Conservation (phyloP, 2,113 vertebrate genomes). For the Ameiurus melas region DNA sequence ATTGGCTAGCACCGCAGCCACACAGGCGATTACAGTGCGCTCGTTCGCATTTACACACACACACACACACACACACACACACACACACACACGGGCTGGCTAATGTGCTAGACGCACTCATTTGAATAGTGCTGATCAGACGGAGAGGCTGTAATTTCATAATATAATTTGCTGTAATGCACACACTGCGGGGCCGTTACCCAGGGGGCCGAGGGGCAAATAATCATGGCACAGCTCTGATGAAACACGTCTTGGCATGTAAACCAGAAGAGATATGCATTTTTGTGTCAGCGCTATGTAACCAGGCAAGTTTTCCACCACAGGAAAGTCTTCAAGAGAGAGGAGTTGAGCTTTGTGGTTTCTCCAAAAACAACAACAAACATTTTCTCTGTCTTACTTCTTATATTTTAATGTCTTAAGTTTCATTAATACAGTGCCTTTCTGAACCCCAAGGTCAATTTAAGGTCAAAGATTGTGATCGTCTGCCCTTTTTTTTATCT, state of each 20-base stretch:
- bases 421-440: too few relatives aligned
- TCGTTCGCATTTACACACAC: not conserved
- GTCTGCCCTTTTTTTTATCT: not conserved
- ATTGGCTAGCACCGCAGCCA: slow-evolving; percentile 50
- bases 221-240: slow-evolving; percentile 44
- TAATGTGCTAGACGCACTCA: slow-evolving; percentile 45
- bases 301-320: not conserved
- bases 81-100: slow-evolving; percentile 8
- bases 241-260: slow-evolving; percentile 28
- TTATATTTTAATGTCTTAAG: not conserved
- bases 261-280: not conserved
- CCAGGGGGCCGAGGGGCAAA: slow-evolving; percentile 46
- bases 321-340: not conserved
- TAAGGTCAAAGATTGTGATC: not conserved
- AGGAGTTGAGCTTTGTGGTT: not conserved
- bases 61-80: slow-evolving; percentile 5
- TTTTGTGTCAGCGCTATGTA: not conserved
- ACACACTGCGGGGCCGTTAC: slow-evolving; percentile 45
- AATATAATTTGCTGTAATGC: slow-evolving; percentile 61
- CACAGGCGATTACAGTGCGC: slow-evolving; percentile 44
- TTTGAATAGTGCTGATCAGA: slow-evolving; percentile 62
- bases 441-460: too few relatives aligned
- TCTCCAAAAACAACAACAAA: not conserved
- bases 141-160: slow-evolving; percentile 59
- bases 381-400: not conserved